Evolutionary conservation across 2,888 invertebrate genomes (phyloP), one percentile per base, ranked within the genome.

Genomic region (Diloba caeruleocephala): DNA sequence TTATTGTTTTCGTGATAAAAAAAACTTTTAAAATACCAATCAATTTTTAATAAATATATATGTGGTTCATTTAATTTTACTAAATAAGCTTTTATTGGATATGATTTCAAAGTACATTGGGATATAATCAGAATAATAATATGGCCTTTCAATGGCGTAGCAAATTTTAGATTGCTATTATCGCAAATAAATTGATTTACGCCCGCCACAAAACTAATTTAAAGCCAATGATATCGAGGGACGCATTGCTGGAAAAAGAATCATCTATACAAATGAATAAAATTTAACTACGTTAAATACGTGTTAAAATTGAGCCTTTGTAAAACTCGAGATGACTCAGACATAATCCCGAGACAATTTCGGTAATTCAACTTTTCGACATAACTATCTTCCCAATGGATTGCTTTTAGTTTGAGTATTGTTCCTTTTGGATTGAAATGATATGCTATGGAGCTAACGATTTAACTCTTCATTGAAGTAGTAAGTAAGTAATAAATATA

Each of bases 61-160:
- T n/a, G n/a, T n/a, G n/a, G n/a, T 19, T 12, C 26, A 25, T 28
- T 23, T 6, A 23, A 55, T 46, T 53, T 28, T 25, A 9, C 6
- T 23, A 31, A 33, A 33, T 32, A 19, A 10, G 4, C 32, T 21
- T 25, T 29, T 1, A 33, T 6, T 29, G 32, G 38, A 41, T 46
- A 39, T 38, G 42, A 37, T 23, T 51, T 33, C 21, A 45, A 51
- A 17, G 51, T 43, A 51, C 49, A 46, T 26, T 15, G 9, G 46
- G 32, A 49, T 60, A 31, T 45, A 60, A 57, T 67, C 66, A 46
- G 28, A 58, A 66, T n/a, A n/a, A n/a, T n/a, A n/a, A n/a, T 66
- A 54, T 66, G 62, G 54, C 66, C 58, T 70, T 54, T 51, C 36
- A 49, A 54, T 45, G 14, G 33, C 21, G 25, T 29, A 46, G 39